Base-by-base conservation (phyloP, 2,113 vertebrate species). In the Neogale vison region DNA sequence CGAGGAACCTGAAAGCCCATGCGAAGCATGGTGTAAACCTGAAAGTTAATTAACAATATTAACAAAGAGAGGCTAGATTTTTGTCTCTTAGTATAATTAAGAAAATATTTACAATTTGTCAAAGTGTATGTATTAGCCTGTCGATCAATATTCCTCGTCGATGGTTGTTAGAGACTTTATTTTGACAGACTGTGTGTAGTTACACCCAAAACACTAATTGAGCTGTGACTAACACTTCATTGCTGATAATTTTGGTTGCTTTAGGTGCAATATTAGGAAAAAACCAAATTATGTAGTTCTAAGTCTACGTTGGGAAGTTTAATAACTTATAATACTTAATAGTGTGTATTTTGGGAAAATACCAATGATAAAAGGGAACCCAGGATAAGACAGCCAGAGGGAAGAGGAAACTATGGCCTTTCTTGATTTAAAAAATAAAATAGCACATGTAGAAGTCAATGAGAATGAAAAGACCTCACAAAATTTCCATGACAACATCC, bases 401-500 rank as follows among this genome's bases (percentile, higher is more conserved):
- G 79, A 92, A 90, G 24, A 69, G 42, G 92, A 92, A 88, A 45
- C 36, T 63, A 71, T 47, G 36, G 12, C 21, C 14, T 34, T 74
- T 76, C 34, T 92, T 90, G 31, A 45, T 76, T 85, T 61, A 12
- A 50, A 29, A 29, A 71, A 47, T 26, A 79, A 36, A 47, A 7
- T 15, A 79, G 34, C 50, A 76, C 39, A 77, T 20, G 20, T 20
- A 67, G 39, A 65, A 84, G 17, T 83, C 36, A 69, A 24, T 80
- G 34, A 88, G 31, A 96, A 93, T 92, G 65, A 88, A 95, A 65
- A 42, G 36, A 71, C 21, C 81, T 87, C n/a, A 95, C 57, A 81
- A 57, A 80, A 86, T 94, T 93, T 93, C 47, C 71, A 50, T 91
- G 88, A 96, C n/a, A 93, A 79, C 10, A 86, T 90, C n/a, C 13